Base-by-base conservation (phyloP, 1,140 invertebrate species). In the Ruditapes philippinarum region DNA sequence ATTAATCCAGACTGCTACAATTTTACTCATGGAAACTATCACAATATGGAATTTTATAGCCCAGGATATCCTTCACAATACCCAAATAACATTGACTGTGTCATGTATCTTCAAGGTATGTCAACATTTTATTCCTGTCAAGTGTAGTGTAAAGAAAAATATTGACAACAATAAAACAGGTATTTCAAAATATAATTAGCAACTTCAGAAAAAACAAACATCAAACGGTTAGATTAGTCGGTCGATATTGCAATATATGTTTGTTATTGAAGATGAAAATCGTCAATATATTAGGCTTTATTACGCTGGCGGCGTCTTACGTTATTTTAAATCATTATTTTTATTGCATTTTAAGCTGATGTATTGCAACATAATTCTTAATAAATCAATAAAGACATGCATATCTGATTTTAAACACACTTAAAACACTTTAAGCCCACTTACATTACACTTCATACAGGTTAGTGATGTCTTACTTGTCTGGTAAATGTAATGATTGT, bases 11-110 rank as follows among this genome's bases (percentile, higher is more conserved):
- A 57, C 11, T 94, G 94, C 68, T 92, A 88, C 87, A 94, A 94
- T 74, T 94, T 94, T 76, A 94, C 94, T 3, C 79, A 90, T 42
- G 93, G 93, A 12, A 93, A 94, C 83, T 92, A 92, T 83, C 28
- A 92, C 0, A 80, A 90, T 1, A 91, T 93, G 87, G 97, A 97
- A 93, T 97, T 98, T 93, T 98, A 97, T 94, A 97, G 97, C 88
- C 98, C 98, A 0, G 96, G 97, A 86, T 98, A 97, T 95, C 97
- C 97, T 0, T 92, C 94, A 33, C 96, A 96, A 68, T 98, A 98
- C 96, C 97, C 97, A 4, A 97, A 97, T 91, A 96, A 97, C 60
- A 97, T 97, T 0, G 97, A 97, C 89, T 98, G 98, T 93, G 96
- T 97, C 68, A 96, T 96, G 65, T 96, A 97, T 33, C 96, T 98